A percentile compares a stretch with the other conserved stretches of the same genome.
Conservation (phyloP, 2,113 vertebrate genomes). For the Oceanites oceanicus region DNA sequence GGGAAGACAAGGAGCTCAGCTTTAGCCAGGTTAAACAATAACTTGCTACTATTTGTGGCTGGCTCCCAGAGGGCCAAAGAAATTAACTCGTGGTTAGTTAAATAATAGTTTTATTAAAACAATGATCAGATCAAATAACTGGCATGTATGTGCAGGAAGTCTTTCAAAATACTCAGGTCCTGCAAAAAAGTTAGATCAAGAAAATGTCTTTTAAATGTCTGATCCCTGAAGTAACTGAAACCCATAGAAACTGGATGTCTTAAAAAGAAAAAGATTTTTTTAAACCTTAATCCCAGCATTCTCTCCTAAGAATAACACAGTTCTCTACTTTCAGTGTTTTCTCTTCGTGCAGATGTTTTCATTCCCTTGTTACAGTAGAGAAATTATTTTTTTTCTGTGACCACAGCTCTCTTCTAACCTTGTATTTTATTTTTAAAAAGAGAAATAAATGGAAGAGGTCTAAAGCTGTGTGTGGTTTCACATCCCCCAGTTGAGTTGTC, state of each 20-base stretch:
- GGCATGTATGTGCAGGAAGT: conserved; percentile 44
- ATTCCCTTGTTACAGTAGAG: background rate
- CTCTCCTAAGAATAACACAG: conserved; percentile 54
- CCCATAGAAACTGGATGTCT: background rate
- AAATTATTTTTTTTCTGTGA: background rate
- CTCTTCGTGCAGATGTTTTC: conserved; percentile 36
- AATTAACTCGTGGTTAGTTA: conserved; percentile 65
- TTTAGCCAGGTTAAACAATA: conserved; percentile 65
- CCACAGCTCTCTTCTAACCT: background rate
- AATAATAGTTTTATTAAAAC: conserved; percentile 66
- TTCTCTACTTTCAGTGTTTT: conserved; percentile 50
- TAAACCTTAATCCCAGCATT: conserved; percentile 55
- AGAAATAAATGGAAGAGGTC: conserved; percentile 7
- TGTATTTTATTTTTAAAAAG: conserved; percentile 13
- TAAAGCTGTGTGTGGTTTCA: conserved; percentile 21
- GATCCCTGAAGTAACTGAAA: conserved; percentile 40
- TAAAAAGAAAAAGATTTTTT: conserved; percentile 29
- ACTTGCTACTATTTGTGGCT: conserved; percentile 65
- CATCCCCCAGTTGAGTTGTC: background rate
- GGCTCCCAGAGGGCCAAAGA: conserved; percentile 50
- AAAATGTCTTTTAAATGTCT: conserved; percentile 35
- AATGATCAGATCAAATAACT: conserved; percentile 65
- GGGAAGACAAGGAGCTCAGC: conserved; percentile 28
- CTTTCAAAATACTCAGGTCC: conserved; percentile 51
- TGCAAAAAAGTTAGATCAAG: conserved; percentile 48